Conservation (phyloP, 2,888 invertebrate species). For the Yponomeuta cagnagella region DNA sequence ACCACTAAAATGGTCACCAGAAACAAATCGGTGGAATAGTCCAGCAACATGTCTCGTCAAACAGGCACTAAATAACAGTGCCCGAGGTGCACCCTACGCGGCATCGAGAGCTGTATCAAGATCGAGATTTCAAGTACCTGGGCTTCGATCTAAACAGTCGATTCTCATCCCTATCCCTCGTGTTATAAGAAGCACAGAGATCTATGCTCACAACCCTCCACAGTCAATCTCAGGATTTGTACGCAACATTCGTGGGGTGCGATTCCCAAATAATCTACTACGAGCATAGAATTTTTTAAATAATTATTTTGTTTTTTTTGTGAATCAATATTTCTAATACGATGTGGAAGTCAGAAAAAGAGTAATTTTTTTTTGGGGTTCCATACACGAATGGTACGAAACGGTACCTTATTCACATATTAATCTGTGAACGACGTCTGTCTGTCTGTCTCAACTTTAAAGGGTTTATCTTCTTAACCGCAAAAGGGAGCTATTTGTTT, state of each 20-base stretch:
- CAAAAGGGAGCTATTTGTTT: no score
- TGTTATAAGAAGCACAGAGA: background rate
- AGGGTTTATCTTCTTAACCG: no score
- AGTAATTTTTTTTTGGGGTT: no score
- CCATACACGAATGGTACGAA: no score
- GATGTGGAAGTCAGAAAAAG: no score
- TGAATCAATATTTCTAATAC: background rate
- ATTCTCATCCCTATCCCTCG: background rate
- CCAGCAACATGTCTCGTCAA: constrained; percentile 41
- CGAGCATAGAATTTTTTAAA: constrained; percentile 62
- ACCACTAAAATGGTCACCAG: no score
- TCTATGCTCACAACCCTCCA: constrained; percentile 2
- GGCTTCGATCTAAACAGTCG: constrained; percentile 31
- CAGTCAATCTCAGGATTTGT: constrained; percentile 66
- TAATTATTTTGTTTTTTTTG: background rate
- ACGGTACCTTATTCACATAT: no score
- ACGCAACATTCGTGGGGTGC: constrained; percentile 55
- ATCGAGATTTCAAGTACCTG: constrained; percentile 55
- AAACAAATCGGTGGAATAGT: constrained; percentile 27
- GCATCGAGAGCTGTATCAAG: constrained; percentile 65
- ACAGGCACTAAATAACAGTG: background rate
- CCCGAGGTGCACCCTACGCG: constrained; percentile 43
- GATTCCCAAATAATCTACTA: constrained; percentile 60
- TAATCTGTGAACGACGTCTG: no score
- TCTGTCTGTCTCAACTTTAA: no score